Evolutionary conservation across 2,888 invertebrate genomes (phyloP), one percentile per base, ranked within the genome.

Genomic region (Latheticus oryzae): DNA sequence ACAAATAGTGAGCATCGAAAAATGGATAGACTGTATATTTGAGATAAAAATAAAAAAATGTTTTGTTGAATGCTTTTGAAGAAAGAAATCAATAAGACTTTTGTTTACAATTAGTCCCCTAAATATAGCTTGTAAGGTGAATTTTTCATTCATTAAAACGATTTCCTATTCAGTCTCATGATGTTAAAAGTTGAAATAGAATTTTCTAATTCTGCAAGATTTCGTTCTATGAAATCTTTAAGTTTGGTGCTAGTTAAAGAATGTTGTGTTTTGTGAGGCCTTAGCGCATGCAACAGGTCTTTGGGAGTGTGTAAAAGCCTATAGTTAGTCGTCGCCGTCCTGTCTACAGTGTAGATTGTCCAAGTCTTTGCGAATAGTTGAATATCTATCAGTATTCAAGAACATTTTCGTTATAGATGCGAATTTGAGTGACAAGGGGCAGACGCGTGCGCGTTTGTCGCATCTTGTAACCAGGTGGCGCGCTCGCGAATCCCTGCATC

Each of bases 401-500:
- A 64, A 60, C 54, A 52, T 54, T 57, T 60, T 40, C 15, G 45
- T 51, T 55, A 63, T 63, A 62, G 58, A 64, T 62, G 64, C 60
- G 60, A 54, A 40, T 56, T 62, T 62, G 61, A 63, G 60, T 64
- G 65, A 60, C 58, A 61, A 61, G 64, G 61, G 61, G 50, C 47
- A 19, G 50, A 50, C 67, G 69, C 66, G 32, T 69, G 72, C 72
- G 72, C 72, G 57, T 63, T 48, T 62, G 64, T 61, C 55, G 59
- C 71, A 79, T 82, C 61, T 75, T 82, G 52, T 75, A 77, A 60
- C 79, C 80, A 74, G 73, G 74, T 73, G 73, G 73, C 76, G 75
- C 75, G 73, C 69, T 71, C 68, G 64, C 70, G 69, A 69, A 73
- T 71, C 72, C 71, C 68, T 73, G 73, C 69, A 73, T 73, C 69